Conservation (phyloP, 2,888 invertebrate species). For the Lithodes maja region DNA sequence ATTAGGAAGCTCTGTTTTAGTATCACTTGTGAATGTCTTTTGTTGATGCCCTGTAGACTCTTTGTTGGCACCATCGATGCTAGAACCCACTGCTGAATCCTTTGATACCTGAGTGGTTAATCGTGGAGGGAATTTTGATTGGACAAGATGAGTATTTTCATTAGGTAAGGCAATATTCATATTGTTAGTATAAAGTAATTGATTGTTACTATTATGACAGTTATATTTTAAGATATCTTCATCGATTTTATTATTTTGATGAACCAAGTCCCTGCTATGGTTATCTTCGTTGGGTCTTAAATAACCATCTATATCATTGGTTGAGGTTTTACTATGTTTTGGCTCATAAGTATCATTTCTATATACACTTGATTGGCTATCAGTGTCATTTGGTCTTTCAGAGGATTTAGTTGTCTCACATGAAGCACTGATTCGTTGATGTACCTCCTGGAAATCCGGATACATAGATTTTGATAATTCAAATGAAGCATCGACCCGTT, state of each 20-base stretch:
- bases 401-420: background rate
- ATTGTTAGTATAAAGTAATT: background rate
- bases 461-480: background rate
- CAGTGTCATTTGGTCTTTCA: background rate
- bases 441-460: background rate
- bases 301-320: background rate
- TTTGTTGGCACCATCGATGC: conserved; percentile 26
- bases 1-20: background rate
- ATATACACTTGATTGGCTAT: background rate
- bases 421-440: background rate
- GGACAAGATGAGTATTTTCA: background rate
- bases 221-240: too few species aligned
- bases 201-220: background rate
- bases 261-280: background rate
- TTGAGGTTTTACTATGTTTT: background rate
- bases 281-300: background rate
- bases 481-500: background rate
- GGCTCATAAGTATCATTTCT: too few species aligned
- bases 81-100: conserved; percentile 47
- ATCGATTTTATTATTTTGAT: too few species aligned
- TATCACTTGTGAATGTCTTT: background rate
- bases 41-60: background rate
- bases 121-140: background rate
- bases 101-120: conserved; percentile 22
- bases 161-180: background rate